A percentile compares a stretch with the other conserved stretches of the same genome.
These are phyloP conservation scores for Mus caroli DNA, from an alignment of 2,797 vertebrate genomes.

Conservation along the genomic window DNA sequence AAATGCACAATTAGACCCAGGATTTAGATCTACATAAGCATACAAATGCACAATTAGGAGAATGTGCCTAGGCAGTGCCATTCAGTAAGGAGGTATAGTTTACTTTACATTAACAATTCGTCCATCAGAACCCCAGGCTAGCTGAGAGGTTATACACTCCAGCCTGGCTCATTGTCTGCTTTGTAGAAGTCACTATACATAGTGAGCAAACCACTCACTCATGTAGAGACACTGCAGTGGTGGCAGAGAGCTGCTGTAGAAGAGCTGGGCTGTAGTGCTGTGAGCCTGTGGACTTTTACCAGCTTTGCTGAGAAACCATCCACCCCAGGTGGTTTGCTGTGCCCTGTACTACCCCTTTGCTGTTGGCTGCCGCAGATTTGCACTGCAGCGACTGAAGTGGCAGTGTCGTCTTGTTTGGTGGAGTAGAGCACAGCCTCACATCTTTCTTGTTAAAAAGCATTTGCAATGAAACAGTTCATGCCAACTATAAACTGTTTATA, in stretches of 20 bases:
- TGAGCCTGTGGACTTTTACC: not conserved
- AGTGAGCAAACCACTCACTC: not conserved
- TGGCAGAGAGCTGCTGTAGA: not conserved
- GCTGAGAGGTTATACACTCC: not conserved
- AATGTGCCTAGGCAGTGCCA: slow-evolving; percentile 3
- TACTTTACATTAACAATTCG: not conserved
- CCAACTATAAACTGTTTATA: not conserved
- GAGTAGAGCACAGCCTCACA: not conserved
- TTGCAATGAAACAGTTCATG: slow-evolving; percentile 11
- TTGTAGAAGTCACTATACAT: not conserved
- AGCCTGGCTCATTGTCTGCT: not conserved
- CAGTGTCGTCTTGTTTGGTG: not conserved
- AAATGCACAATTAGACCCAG: no score
- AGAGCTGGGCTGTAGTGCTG: not conserved
- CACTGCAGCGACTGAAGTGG: not conserved
- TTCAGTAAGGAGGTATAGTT: not conserved
- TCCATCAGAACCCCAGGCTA: not conserved
- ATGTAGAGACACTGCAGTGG: not conserved
- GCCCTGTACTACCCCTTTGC: not conserved
- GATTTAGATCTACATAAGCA: not conserved
- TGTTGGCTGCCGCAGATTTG: not conserved
- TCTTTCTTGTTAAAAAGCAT: slow-evolving; percentile 37
- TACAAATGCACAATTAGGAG: not conserved
- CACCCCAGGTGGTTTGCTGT: not conserved
- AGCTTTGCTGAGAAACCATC: not conserved